Percentiles rank a stretch among this genome's conserved stretches.
Conservation (phyloP, 2,797 vertebrate species). For the Melanotaenia pygmaea region DNA sequence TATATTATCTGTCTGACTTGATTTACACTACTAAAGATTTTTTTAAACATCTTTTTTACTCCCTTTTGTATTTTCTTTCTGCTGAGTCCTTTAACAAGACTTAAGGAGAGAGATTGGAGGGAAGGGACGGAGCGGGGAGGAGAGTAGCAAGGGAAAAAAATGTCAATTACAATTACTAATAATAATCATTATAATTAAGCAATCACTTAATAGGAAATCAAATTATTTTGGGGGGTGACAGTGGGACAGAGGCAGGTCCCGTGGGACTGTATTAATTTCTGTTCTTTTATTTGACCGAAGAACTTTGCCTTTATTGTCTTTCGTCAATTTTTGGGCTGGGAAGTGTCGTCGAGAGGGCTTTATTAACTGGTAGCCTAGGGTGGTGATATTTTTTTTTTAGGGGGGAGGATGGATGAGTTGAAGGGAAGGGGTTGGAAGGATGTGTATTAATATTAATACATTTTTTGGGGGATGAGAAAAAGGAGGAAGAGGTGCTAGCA, state of each 20-base stretch:
- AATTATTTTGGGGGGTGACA: slow-evolving; percentile 80
- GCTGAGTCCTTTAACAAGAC: slow-evolving; percentile 32
- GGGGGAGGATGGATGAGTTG: slow-evolving; percentile 26
- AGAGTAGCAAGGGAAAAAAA: slow-evolving; percentile 52
- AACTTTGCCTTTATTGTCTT: slow-evolving; percentile 80
- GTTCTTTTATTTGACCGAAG: slow-evolving; percentile 73
- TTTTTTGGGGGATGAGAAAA: slow-evolving; percentile 58
- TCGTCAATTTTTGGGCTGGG: slow-evolving; percentile 52
- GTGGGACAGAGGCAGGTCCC: slow-evolving; percentile 71
- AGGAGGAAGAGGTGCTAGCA: slow-evolving; percentile 37
- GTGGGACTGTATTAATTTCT: slow-evolving; percentile 82
- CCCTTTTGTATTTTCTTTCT: slow-evolving; percentile 13
- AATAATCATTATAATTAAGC: slow-evolving; percentile 87
- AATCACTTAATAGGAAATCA: slow-evolving; percentile 86
- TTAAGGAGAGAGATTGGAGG: slow-evolving; percentile 10
- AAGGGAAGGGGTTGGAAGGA: slow-evolving; percentile 52
- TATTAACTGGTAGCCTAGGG: slow-evolving; percentile 84
- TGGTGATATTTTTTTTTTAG: slow-evolving; percentile 64
- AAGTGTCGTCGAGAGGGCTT: slow-evolving; percentile 78
- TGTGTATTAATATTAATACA: slow-evolving; percentile 79
- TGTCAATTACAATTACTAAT: slow-evolving; percentile 85
- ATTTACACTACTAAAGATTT: slow-evolving; percentile 1
- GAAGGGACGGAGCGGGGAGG: slow-evolving; percentile 31
- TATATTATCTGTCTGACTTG: slow-evolving; percentile 6
- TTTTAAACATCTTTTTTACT: neutral